Evolutionary conservation across 2,113 vertebrate genomes (phyloP), one percentile per base, ranked within the genome.

Genomic region (Ictalurus punctatus): DNA sequence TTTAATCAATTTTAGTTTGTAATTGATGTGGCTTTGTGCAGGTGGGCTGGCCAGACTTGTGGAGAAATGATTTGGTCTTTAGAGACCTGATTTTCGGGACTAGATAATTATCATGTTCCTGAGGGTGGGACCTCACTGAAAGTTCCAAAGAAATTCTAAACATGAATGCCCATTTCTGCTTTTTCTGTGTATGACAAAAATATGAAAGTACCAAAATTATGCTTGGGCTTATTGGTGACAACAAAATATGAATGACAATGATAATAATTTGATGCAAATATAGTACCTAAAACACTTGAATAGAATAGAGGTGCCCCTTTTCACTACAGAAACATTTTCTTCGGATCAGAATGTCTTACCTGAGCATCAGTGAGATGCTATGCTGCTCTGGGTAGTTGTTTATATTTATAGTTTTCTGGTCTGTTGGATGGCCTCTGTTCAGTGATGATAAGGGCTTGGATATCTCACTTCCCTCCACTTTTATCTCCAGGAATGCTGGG

Each of bases 401-500:
- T 88, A 81, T 91, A 88, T 91, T 91, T 79, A 71, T 84, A 86
- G 83, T 30, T 30, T 84, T 90, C 59, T 86, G 58, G 74, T 76
- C 74, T 90, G 78, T 88, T 40, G 61, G 37, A 80, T 88, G 59
- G 78, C 30, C 63, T 79, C 48, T 83, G 61, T 90, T 76, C 78
- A 88, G 85, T 83, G 34, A 74, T 86, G 88, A 91, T 91, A 91
- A 91, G 73, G 48, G 61, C 37, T 34, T 74, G 54, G 87, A 91
- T 90, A 90, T 88, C 89, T 91, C 1, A 63, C 54, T 85, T 88
- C 73, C 81, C 84, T 67, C 7, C 56, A 83, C 85, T 79, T 79
- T 86, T 90, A 91, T 90, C 89, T 81, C 8, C 58, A 74, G 84
- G 87, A 91, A 89, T 90, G 87, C 85, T 86, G 78, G 44, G 40